Evolutionary conservation across 2,113 vertebrate genomes (phyloP), one percentile per base, ranked within the genome.

Genomic region (Struthidea cinerea): DNA sequence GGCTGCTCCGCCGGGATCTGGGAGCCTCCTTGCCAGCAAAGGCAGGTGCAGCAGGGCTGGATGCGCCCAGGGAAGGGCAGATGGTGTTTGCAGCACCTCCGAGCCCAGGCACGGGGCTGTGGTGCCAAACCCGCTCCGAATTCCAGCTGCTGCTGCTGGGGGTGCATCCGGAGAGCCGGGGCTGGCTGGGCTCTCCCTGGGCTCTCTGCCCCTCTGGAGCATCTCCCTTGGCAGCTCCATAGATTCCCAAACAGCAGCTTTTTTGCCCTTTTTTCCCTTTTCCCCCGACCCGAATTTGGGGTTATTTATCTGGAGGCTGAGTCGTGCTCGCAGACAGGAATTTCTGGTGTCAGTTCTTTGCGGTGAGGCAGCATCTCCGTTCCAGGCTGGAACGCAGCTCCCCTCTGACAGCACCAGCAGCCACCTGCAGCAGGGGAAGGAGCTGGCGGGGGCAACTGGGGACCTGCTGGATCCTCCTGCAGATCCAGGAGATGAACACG

Each of bases 151-250:
- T 52, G 64, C 69, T 23, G 30, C 16, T 4, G 0, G 6, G 3
- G 33, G 3, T 11, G 63, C 64, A 4, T 12, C 0, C 32, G 2
- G 4, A 4, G 65, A n/a, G 69, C 59, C 0, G 8, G 67, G 63
- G 42, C 67, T 67, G 60, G 2, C 5, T 11, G 50, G 12, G 27
- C n/a, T 52, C 44, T n/a, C 33, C 33, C 26, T 2, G 4, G 39
- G 27, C 42, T 13, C 42, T 41, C 52, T 22, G 79, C 24, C 14
- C 27, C 46, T 61, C 28, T 53, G 41, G 19, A 67, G 42, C 74
- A 30, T 21, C 41, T 41, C 69, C 73, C 9, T 0, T 3, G 0
- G 26, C 57, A 23, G n/a, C 41, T 79, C 56, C 3, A 0, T 0
- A 7, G 9, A 8, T 30, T 42, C 53, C n/a, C 27, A 1, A 84